These are phyloP conservation scores for Scopus umbretta DNA, from an alignment of 2,113 vertebrate genomes.

Conservation along the genomic window DNA sequence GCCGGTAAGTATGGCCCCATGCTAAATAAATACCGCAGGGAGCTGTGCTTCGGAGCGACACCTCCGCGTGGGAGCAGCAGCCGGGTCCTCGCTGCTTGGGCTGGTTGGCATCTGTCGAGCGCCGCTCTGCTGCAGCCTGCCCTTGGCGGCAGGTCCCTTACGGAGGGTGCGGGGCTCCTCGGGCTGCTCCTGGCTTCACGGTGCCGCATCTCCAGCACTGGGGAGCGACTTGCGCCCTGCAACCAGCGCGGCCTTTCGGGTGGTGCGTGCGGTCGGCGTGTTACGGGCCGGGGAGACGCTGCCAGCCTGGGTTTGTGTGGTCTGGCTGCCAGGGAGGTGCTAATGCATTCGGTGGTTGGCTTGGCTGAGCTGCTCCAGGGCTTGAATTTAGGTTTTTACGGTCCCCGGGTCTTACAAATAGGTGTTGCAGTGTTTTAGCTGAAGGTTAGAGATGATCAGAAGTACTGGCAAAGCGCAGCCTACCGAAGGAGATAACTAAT, in stretches of 20 bases:
- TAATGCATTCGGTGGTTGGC: not conserved
- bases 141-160: not conserved
- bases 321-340: not conserved
- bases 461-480: not conserved
- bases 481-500: not conserved
- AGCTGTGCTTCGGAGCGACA: not conserved
- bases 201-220: not conserved
- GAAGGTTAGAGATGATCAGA: not conserved
- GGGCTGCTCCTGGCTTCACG: not conserved
- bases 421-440: not conserved
- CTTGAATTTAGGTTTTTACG: not conserved
- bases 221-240: rapidly evolving
- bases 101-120: not conserved
- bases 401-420: not conserved
- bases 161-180: rapidly evolving
- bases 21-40: not conserved
- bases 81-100: rapidly evolving
- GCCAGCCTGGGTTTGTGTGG: not conserved
- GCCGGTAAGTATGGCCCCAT: rapidly evolving
- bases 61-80: rapidly evolving
- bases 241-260: not conserved
- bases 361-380: not conserved
- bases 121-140: not conserved
- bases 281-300: rapidly evolving
- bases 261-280: not conserved